Evolutionary conservation across 2,113 vertebrate species (phyloP).

Genomic region (Orcinus orca): DNA sequence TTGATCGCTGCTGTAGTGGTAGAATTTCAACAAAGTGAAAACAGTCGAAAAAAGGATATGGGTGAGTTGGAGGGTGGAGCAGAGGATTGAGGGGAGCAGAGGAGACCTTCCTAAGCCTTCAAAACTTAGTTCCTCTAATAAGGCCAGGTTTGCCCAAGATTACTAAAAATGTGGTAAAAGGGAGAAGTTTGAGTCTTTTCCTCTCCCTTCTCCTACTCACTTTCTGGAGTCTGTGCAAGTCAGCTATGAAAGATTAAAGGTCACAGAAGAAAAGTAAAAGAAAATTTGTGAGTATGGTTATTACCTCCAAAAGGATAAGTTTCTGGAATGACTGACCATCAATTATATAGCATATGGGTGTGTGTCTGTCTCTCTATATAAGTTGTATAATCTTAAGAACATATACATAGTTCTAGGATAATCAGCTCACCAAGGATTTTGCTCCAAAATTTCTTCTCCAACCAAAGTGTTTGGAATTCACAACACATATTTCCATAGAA

Average conservation of each 20-base stretch:
- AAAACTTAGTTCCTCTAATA: not conserved
- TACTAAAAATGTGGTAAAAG: not conserved
- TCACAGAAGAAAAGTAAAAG: not conserved
- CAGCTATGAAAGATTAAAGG: not conserved
- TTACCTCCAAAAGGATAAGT: not conserved
- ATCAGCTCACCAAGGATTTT: not conserved
- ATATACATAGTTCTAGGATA: not conserved
- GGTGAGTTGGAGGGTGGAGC: not conserved
- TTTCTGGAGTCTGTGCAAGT: not conserved
- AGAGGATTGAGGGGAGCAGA: not conserved
- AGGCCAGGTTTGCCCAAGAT: not conserved
- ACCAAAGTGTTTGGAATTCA: not conserved
- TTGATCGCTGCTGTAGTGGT: not conserved
- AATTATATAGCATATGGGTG: not conserved
- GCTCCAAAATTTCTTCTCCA: not conserved
- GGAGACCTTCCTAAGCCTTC: not conserved
- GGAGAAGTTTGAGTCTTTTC: not conserved
- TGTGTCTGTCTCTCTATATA: not conserved
- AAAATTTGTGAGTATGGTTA: not conserved
- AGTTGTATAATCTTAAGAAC: not conserved
- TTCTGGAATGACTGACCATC: not conserved
- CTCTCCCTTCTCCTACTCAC: not conserved
- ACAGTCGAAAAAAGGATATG: rapidly evolving
- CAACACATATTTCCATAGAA: not conserved
- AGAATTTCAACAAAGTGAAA: not conserved